Base-by-base conservation (phyloP, 2,113 vertebrate genomes). In the Festucalex cinctus region DNA sequence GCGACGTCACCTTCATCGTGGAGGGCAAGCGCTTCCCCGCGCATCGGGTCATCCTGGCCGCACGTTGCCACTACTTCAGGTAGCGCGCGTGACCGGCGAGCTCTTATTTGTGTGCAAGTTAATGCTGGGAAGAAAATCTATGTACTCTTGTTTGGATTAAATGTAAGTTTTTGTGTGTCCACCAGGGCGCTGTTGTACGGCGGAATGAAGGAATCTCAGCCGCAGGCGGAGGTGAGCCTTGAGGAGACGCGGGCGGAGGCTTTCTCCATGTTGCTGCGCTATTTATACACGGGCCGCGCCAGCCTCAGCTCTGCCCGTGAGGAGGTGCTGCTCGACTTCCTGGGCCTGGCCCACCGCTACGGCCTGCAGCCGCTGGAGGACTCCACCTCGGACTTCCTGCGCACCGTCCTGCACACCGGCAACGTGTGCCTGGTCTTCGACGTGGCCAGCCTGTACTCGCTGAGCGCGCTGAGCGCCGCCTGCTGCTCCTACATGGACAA, bases 371-470 rank as follows among this genome's bases (percentile, higher is more conserved):
- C 96, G 67, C 89, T 99, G 72, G 97, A 98, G 73, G 94, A 95
- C 87, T 98, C 97, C 61, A 97, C 95, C 0, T 99, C 95, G 0
- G 96, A 98, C 66, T 98, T 97, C 85, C 94, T 99, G 69, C 95
- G 97, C 76, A 98, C 97, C 74, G 92, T 98, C 73, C 93, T 98
- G 68, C 95, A 95, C 83, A 95, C 94, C 75, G 94, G 94, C 88
- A 99, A 98, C 39, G 95, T 98, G 82, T 98, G 96, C 81, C 92
- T 97, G 93, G 95, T 98, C 19, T 99, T 98, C 43, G 97, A 98
- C 16, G 96, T 98, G 86, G 95, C 97, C 85, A 96, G 94, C 80
- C 95, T 99, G 62, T 99, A 99, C 91, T 95, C 92, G 1, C 94
- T 99, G 79, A 91, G 91, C 59, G 85, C 92, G 57, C 91, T 98